These are phyloP conservation scores for Apantesis nais DNA, from an alignment of 2,888 invertebrate species.

Conservation along the genomic window DNA sequence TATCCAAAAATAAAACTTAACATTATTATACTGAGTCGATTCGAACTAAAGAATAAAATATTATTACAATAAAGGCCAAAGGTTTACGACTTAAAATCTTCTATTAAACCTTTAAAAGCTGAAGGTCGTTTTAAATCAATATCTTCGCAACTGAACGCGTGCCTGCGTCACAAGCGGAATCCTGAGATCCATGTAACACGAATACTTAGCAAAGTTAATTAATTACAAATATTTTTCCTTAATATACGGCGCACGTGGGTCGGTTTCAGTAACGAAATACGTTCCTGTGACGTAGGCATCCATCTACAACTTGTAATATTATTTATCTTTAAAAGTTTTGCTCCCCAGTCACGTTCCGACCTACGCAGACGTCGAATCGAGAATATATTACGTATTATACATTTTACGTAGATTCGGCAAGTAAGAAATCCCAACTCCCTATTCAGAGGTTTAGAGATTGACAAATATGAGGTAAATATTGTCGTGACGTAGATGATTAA, in stretches of 20 bases:
- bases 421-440: neutral
- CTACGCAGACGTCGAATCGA: neutral
- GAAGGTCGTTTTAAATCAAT: conserved; percentile 12
- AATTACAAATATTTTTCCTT: conserved; percentile 5
- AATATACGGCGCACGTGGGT: neutral
- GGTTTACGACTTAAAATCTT: conserved; percentile 2
- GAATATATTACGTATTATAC: neutral
- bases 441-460: neutral
- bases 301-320: neutral
- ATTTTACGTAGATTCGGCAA: conserved; percentile 2
- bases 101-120: conserved; percentile 1
- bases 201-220: neutral
- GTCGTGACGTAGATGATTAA: neutral
- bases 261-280: neutral
- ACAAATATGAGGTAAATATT: conserved; percentile 1
- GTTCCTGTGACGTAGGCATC: conserved; percentile 7
- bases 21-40: neutral
- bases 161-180: conserved; percentile 7
- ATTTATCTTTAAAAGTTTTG: conserved; percentile 7
- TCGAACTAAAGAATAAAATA: neutral
- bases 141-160: neutral
- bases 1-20: neutral
- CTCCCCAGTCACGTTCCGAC: neutral
- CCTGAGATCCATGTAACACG: neutral
- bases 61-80: neutral